Percentiles rank a stretch among this genome's conserved stretches.
These are phyloP conservation scores for Hipposideros armiger DNA, from an alignment of 2,113 vertebrate genomes.

Conservation along the genomic window DNA sequence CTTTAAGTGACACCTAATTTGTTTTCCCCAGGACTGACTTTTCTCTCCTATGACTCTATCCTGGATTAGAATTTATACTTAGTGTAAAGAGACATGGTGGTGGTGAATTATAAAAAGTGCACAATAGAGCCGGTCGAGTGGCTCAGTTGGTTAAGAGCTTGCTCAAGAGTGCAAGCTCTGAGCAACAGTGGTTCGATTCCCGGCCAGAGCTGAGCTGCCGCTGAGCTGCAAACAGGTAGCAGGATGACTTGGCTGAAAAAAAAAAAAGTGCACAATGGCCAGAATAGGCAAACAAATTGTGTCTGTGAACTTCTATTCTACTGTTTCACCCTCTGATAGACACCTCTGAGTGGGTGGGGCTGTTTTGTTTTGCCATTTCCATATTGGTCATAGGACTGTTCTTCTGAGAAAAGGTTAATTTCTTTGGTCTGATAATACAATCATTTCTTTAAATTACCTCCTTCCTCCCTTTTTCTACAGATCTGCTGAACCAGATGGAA, in stretches of 20 bases:
- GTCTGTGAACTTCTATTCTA: constrained; percentile 18
- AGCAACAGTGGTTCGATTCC: no score
- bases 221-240: no score
- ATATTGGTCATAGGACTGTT: neutral
- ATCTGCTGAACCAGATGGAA: constrained; percentile 54
- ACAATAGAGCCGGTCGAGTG: no score
- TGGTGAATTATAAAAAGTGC: neutral
- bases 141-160: no score
- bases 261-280: neutral
- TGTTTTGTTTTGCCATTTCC: constrained; percentile 57
- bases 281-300: constrained; percentile 50
- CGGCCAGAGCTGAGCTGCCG: no score
- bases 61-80: constrained; percentile 39
- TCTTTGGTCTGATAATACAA: constrained; percentile 21
- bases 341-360: neutral
- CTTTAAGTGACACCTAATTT: constrained; percentile 27
- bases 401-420: neutral
- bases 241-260: no score
- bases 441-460: constrained; percentile 45
- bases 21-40: constrained; percentile 35
- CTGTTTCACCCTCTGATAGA: neutral
- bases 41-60: constrained; percentile 38
- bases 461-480: constrained; percentile 50
- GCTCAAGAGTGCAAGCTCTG: no score
- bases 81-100: neutral